These are phyloP conservation scores for Chloromyia formosa DNA, from an alignment of 2,888 invertebrate genomes.

Conservation along the genomic window DNA sequence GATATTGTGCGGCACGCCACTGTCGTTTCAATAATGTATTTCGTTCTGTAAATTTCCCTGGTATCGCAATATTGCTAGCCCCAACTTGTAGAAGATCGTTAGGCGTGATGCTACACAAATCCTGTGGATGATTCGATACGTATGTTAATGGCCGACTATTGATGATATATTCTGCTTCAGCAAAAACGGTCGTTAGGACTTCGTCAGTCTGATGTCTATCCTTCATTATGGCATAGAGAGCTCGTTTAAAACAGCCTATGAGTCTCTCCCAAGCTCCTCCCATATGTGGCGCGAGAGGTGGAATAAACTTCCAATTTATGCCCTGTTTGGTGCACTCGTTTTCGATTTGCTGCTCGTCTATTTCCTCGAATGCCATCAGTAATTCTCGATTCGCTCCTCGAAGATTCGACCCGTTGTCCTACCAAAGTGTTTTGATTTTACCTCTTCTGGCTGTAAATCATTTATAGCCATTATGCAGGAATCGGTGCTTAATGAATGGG, in stretches of 20 bases:
- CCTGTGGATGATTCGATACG: too few species aligned
- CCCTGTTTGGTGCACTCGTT: background rate
- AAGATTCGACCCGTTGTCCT: conserved; percentile 50
- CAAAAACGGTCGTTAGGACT: too few species aligned
- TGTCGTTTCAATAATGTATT: too few species aligned
- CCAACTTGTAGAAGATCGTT: too few species aligned
- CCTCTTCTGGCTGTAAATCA: conserved; percentile 48
- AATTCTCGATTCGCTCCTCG: conserved; percentile 46
- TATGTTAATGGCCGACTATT: too few species aligned
- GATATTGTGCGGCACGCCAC: too few species aligned
- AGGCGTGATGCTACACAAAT: too few species aligned
- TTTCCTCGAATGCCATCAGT: conserved; percentile 45
- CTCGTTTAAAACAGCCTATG: background rate
- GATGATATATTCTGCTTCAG: too few species aligned
- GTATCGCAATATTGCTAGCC: too few species aligned
- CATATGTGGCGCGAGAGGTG: background rate
- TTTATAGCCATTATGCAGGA: conserved; percentile 49
- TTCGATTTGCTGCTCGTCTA: conserved; percentile 31
- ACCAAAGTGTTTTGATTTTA: conserved; percentile 44
- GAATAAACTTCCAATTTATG: background rate
- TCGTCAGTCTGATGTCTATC: too few species aligned
- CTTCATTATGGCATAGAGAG: background rate
- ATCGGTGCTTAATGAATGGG: conserved; percentile 45
- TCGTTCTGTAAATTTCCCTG: too few species aligned
- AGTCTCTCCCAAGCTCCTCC: background rate